These are phyloP conservation scores for Xenopus laevis DNA, from an alignment of 2,113 vertebrate species.

Conservation along the genomic window DNA sequence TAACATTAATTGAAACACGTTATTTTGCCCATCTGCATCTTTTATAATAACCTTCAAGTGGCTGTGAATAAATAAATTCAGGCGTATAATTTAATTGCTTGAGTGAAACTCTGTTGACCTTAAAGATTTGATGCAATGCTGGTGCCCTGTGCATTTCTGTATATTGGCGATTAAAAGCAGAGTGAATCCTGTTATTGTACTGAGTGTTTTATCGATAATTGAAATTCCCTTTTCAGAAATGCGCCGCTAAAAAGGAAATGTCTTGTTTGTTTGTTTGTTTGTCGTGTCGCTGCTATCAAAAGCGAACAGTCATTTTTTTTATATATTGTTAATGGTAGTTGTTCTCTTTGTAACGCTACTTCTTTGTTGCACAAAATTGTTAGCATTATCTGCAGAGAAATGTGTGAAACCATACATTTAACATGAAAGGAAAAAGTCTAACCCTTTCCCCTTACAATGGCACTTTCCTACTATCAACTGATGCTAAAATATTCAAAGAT, in stretches of 20 bases:
- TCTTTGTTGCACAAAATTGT: conserved; percentile 43
- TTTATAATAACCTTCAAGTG: conserved; percentile 45
- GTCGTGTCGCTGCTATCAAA: conserved; percentile 31
- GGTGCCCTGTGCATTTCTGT: conserved; percentile 3
- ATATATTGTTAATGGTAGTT: conserved; percentile 32
- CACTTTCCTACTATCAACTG: conserved; percentile 10
- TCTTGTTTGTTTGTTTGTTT: conserved; percentile 14
- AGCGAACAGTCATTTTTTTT: conserved; percentile 23
- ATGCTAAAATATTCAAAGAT: conserved; percentile 9
- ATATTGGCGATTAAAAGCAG: not conserved
- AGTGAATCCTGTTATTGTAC: not conserved
- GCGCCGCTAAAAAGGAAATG: too few species aligned
- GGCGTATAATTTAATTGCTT: conserved; percentile 40
- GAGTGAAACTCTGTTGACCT: conserved; percentile 36
- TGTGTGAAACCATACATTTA: conserved; percentile 31
- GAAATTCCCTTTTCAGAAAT: conserved; percentile 5
- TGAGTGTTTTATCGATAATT: not conserved
- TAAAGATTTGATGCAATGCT: not conserved
- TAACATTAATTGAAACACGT: conserved; percentile 44
- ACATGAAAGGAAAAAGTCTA: conserved; percentile 12
- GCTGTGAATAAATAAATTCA: conserved; percentile 44
- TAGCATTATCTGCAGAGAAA: conserved; percentile 29
- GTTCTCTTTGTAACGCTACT: conserved; percentile 29
- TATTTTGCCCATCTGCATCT: conserved; percentile 50
- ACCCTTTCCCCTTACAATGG: not conserved